Evolutionary conservation across 2,888 invertebrate species (phyloP).

Genomic region (Diaphora mendica): DNA sequence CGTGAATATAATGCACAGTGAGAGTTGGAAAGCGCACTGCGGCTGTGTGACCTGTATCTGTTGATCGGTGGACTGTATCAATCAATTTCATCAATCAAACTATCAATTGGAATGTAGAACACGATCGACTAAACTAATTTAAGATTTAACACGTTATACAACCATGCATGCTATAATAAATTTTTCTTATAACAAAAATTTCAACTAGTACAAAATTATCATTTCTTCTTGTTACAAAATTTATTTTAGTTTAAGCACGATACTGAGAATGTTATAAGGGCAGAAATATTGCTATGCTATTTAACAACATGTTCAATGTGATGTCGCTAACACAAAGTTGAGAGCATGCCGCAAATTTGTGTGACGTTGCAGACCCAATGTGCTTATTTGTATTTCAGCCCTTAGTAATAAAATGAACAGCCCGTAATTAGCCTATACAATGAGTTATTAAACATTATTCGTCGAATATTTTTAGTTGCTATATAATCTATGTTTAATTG

Average conservation of each 20-base stretch:
- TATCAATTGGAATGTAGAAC: conserved; percentile 11
- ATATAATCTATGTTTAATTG: neutral
- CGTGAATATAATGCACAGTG: conserved; percentile 53
- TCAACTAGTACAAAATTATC: conserved; percentile 40
- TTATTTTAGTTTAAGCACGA: conserved; percentile 20
- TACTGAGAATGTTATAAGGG: conserved; percentile 15
- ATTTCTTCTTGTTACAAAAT: conserved; percentile 38
- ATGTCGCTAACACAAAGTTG: neutral
- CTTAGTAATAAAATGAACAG: conserved; percentile 1
- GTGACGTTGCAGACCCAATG: neutral
- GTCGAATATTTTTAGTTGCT: conserved; percentile 4
- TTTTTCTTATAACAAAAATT: conserved; percentile 11
- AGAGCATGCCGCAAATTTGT: neutral
- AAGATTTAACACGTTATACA: neutral
- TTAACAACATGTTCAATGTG: neutral
- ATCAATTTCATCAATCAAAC: conserved; percentile 28
- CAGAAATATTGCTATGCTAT: neutral
- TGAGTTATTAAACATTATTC: neutral
- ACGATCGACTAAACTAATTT: conserved; percentile 9
- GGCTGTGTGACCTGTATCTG: conserved; percentile 50
- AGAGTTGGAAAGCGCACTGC: conserved; percentile 51
- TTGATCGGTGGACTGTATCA: conserved; percentile 35
- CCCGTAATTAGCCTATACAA: neutral
- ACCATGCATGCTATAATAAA: neutral
- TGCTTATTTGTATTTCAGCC: conserved; percentile 4